Base-by-base conservation (phyloP, 2,888 invertebrate genomes). In the Chelonus formosanus region DNA sequence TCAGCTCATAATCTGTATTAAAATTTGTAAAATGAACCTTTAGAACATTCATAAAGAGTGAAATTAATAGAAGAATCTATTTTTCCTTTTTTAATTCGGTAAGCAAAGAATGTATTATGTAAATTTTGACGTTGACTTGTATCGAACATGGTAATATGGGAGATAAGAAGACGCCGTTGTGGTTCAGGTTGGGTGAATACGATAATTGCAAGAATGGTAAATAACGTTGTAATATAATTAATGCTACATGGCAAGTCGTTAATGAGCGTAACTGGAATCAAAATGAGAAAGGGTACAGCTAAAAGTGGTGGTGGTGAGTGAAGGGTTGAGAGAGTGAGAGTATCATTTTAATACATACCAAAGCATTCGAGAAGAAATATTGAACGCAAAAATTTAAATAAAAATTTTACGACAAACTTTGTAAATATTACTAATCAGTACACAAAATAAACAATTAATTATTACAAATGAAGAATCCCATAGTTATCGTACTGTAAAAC, bases 401-500 rank as follows among this genome's bases (percentile, higher is more conserved):
- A 20, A 35, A 5, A 31, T 32, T 35, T 36, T 34, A 40, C 47
- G 32, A 43, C 40, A 48, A 52, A 44, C 34, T 8, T 44, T 66
- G 66, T 66, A 65, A 65, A 65, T 65, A 64, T 64, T 20, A 44
- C 32, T 34, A 5, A 61, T 20, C 20, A 20, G 20, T 20, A 20
- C 20, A 20, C 20, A 20, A 20, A 20, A 20, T 20, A 20, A 20
- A 20, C 2, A 20, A 2, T 20, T 20, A 1, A 20, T 20, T 20
- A 20, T 20, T 20, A 20, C 20, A 20, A n/a, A n/a, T 20, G 20
- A 20, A 20, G 20, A 2, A 20, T 20, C 20, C 48, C 44, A 65
- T 68, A 45, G 56, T 54, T 63, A 54, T 68, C 70, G 67, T 61
- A 67, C 59, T 66, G 50, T 56, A 34, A 57, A 57, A 45, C 56